Evolutionary conservation across 2,797 vertebrate genomes (phyloP).

Genomic region (Malacoctenus gilli): DNA sequence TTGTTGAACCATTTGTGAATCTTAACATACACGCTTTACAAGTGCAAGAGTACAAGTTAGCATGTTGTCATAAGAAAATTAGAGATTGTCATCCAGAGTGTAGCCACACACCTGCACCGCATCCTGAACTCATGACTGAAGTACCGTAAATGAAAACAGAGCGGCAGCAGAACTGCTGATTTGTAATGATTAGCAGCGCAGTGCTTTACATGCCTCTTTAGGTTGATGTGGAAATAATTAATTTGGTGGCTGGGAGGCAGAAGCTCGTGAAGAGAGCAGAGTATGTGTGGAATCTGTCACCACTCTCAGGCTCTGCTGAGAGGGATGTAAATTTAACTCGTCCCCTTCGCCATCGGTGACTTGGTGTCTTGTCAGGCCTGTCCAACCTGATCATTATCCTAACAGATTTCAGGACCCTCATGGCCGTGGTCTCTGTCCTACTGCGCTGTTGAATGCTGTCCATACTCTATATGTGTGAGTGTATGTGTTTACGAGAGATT

Average conservation of each 20-base stretch:
- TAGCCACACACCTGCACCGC: background rate
- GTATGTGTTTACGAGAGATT: no score
- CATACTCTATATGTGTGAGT: background rate
- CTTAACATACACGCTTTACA: no score
- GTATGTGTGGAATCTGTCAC: constrained; percentile 71
- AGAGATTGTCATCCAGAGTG: no score
- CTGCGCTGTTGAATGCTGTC: background rate
- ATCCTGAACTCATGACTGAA: background rate
- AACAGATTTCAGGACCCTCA: constrained; percentile 34
- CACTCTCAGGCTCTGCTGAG: constrained; percentile 37
- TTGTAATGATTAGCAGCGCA: constrained; percentile 16
- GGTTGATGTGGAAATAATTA: constrained; percentile 53
- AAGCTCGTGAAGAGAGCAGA: constrained; percentile 50
- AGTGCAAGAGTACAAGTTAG: no score
- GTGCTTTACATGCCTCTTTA: constrained; percentile 34
- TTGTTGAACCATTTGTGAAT: no score
- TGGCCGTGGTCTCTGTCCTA: constrained; percentile 11
- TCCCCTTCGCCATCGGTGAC: constrained; percentile 28
- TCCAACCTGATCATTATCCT: constrained; percentile 53
- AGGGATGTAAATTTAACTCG: constrained; percentile 67
- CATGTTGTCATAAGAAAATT: no score
- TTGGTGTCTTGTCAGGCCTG: constrained; percentile 41
- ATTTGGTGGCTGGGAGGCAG: constrained; percentile 38
- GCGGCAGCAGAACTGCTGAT: constrained; percentile 21
- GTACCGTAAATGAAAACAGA: background rate